Conservation (phyloP, 2,797 vertebrate species). For the Coreius guichenoti region DNA sequence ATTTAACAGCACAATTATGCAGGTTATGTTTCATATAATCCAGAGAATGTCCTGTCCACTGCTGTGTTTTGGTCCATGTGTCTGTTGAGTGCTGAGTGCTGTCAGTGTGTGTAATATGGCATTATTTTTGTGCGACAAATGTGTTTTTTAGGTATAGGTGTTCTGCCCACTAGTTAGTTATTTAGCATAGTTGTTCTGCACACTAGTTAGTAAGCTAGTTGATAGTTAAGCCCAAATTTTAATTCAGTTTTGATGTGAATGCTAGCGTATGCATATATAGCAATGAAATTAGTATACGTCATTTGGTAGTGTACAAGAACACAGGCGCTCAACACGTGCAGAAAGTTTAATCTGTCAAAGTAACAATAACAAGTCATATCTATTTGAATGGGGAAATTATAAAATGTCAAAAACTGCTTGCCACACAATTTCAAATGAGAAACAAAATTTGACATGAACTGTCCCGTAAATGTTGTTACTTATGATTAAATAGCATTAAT, state of each 20-base stretch:
- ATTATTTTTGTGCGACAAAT: background rate
- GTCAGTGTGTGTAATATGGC: slow-evolving; percentile 16
- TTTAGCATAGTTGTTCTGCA: background rate
- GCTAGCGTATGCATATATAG: background rate
- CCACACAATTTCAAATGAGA: background rate
- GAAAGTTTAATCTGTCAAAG: background rate
- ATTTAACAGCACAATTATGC: slow-evolving; percentile 39
- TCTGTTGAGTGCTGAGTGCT: slow-evolving; percentile 10
- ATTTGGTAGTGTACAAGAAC: background rate
- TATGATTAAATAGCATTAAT: background rate
- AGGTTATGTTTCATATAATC: slow-evolving; percentile 36
- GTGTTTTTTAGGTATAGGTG: background rate
- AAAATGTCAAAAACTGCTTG: background rate
- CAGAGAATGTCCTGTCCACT: slow-evolving; percentile 20
- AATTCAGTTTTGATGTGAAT: background rate
- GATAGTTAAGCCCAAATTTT: background rate
- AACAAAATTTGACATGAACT: background rate
- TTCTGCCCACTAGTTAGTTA: background rate
- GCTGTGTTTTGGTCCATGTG: background rate
- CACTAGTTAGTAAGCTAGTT: background rate
- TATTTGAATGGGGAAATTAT: background rate
- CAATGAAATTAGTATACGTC: background rate
- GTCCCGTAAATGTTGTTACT: background rate
- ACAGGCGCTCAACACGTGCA: background rate
- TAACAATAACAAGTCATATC: no score